Percentiles rank a stretch among this genome's conserved stretches.
Conservation (phyloP, 2,113 vertebrate species). For the Otus sunia region DNA sequence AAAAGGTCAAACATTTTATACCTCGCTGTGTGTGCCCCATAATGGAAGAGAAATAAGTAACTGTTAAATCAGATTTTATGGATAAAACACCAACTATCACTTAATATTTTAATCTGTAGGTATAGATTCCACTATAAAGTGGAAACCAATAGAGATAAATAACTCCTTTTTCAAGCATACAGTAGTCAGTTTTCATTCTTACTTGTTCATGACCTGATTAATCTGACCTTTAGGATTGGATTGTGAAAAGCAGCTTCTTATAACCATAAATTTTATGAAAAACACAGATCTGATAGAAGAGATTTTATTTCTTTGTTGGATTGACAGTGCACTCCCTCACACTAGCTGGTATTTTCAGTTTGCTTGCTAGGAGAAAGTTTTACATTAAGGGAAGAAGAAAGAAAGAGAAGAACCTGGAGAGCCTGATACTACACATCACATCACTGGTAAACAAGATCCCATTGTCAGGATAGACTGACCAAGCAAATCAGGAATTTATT, state of each 20-base stretch:
- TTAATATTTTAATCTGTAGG: constrained; percentile 4
- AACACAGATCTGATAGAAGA: neutral
- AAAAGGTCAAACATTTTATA: constrained; percentile 16
- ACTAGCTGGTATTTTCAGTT: neutral
- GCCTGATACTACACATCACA: neutral
- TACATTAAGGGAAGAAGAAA: neutral
- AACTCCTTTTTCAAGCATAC: neutral
- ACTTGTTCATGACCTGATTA: neutral
- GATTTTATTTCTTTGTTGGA: neutral
- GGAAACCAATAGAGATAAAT: neutral
- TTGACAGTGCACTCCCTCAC: neutral
- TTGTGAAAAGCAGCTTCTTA: neutral
- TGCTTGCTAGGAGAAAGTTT: neutral
- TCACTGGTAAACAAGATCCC: neutral
- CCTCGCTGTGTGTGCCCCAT: neutral
- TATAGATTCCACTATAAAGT: neutral
- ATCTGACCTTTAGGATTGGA: neutral
- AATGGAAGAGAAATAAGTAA: neutral
- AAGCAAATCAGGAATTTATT: neutral
- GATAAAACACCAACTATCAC: neutral
- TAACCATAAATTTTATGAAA: neutral
- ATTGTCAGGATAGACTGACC: neutral
- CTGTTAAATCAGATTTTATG: neutral
- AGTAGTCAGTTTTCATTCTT: neutral
- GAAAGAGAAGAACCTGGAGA: neutral